Percentiles rank a stretch among this genome's conserved stretches.
These are phyloP conservation scores for Chionis minor DNA, from an alignment of 2,113 vertebrate species.

Conservation along the genomic window DNA sequence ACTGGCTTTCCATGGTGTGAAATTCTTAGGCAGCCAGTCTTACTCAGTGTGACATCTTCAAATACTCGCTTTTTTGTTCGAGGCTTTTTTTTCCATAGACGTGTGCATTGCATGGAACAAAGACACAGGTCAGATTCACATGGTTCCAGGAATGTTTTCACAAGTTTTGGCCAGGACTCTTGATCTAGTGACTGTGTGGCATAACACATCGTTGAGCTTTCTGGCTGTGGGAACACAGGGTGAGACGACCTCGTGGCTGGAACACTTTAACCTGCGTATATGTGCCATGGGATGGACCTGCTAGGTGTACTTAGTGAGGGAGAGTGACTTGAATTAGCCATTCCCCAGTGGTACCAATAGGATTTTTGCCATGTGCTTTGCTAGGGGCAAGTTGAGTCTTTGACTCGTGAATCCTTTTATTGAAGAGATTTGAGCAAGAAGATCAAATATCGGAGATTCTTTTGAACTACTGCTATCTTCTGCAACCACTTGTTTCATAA, in stretches of 20 bases:
- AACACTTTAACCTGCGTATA: neutral
- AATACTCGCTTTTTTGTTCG: neutral
- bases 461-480: neutral
- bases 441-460: neutral
- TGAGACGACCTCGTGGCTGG: constrained; percentile 11
- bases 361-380: neutral
- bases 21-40: neutral
- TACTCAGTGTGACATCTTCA: neutral
- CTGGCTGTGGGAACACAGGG: neutral
- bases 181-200: constrained; percentile 55
- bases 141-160: constrained; percentile 11
- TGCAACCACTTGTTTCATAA: neutral
- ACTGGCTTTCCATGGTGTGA: neutral
- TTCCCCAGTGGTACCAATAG: neutral
- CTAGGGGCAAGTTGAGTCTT: neutral
- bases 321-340: neutral
- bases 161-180: constrained; percentile 10
- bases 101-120: neutral
- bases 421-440: neutral
- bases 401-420: neutral
- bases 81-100: neutral
- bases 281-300: neutral
- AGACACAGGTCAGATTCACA: neutral
- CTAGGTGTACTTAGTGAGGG: neutral
- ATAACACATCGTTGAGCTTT: neutral